These are phyloP conservation scores for Zoroaster sp. DNA, from an alignment of 53 echinoderm and acorn worm genomes.

Conservation along the genomic window DNA sequence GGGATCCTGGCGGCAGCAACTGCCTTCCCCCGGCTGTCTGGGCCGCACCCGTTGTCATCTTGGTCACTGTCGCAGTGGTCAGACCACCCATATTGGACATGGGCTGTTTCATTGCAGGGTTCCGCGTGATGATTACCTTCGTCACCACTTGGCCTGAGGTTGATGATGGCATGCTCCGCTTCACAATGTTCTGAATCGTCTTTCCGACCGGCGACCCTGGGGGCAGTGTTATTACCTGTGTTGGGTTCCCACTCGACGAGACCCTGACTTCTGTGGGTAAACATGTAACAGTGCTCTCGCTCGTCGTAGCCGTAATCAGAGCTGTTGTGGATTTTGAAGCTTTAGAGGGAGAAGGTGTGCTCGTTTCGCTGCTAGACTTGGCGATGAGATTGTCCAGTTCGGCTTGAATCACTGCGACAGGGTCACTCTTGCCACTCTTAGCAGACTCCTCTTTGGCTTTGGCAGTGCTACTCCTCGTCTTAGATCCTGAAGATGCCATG, in stretches of 20 bases:
- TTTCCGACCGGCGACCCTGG: constrained; percentile 46
- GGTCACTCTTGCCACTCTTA: constrained; percentile 30
- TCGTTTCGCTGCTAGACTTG: constrained; percentile 22
- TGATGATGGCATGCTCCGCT: constrained; percentile 51
- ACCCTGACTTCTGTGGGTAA: constrained; percentile 33
- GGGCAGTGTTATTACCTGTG: constrained; percentile 51
- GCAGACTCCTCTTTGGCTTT: constrained; percentile 18
- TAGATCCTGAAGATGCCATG: constrained; percentile 40
- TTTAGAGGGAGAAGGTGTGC: constrained; percentile 4
- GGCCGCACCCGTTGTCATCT: constrained; percentile 52
- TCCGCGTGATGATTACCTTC: constrained; percentile 91
- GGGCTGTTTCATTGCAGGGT: constrained; percentile 58
- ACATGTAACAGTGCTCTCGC: not conserved
- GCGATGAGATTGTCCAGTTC: constrained; percentile 62
- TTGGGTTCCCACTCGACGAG: constrained; percentile 24
- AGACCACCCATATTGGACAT: constrained; percentile 48
- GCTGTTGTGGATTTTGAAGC: constrained; percentile 7
- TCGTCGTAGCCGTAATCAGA: not conserved
- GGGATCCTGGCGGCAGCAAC: constrained; percentile 72
- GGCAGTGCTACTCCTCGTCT: constrained; percentile 35
- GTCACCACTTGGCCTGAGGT: constrained; percentile 73
- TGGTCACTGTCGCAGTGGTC: constrained; percentile 57
- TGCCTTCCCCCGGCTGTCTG: constrained; percentile 60
- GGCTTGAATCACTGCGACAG: constrained; percentile 50
- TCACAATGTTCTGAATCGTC: constrained; percentile 53